Percentiles rank a stretch among this genome's conserved stretches.
These are phyloP conservation scores for Camponotus vicinus DNA, from an alignment of 1,140 invertebrate species.

Conservation along the genomic window DNA sequence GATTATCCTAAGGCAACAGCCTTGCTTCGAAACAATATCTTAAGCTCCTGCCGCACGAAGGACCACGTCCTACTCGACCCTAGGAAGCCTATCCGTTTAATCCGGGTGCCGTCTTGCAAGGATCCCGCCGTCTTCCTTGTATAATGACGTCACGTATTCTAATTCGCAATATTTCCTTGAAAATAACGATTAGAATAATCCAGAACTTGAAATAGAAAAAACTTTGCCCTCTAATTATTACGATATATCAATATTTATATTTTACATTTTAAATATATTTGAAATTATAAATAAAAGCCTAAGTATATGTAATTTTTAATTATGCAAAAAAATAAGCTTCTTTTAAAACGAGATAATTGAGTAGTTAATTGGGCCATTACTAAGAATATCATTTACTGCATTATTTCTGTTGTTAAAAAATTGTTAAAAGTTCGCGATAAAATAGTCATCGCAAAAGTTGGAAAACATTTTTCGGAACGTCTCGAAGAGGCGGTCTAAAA, in stretches of 20 bases:
- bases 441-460: conserved; percentile 60
- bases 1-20: conserved; percentile 85
- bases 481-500: conserved; percentile 61
- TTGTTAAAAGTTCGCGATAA: conserved; percentile 11
- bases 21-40: conserved; percentile 83
- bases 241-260: background rate
- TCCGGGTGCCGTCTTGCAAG: conserved; percentile 81
- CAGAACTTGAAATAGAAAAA: background rate
- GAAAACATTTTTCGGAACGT: background rate
- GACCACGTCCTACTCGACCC: conserved; percentile 81
- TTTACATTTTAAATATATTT: background rate
- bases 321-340: background rate
- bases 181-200: background rate
- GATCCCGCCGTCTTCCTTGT: conserved; percentile 72
- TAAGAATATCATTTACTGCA: background rate
- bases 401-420: conserved; percentile 15
- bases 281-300: background rate
- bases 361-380: background rate
- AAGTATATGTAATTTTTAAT: background rate
- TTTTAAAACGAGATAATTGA: background rate
- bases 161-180: conserved; percentile 71
- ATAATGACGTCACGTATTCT: conserved; percentile 68
- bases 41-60: conserved; percentile 78
- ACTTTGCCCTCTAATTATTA: background rate
- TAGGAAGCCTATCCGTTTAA: conserved; percentile 82